A percentile compares a stretch with the other conserved stretches of the same genome.
Conservation (phyloP, 2,113 vertebrate genomes). For the Albula goreensis region DNA sequence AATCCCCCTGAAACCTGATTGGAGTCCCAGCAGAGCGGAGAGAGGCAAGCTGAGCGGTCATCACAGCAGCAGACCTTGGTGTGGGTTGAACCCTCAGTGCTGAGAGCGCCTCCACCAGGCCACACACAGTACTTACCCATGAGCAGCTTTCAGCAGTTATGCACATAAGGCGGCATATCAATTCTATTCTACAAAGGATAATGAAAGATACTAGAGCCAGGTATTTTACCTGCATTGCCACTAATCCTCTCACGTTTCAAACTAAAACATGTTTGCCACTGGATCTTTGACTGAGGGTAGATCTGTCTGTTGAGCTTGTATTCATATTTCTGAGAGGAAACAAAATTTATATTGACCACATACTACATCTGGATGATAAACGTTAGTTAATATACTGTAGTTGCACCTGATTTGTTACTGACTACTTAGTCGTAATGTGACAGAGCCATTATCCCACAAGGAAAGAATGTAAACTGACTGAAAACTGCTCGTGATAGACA, state of each 20-base stretch:
- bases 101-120: background rate
- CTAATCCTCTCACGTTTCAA: background rate
- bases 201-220: background rate
- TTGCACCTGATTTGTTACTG: background rate
- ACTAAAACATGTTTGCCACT: background rate
- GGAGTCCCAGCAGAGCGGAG: background rate
- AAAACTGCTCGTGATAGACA: no score
- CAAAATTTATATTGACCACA: background rate
- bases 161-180: background rate
- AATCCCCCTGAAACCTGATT: background rate
- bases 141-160: background rate
- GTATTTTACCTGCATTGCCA: background rate
- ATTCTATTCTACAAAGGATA: background rate
- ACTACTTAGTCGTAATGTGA: no score
- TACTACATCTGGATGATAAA: background rate
- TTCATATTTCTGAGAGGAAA: background rate
- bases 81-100: background rate
- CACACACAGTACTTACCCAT: conserved; percentile 5
- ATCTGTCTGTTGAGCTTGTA: background rate
- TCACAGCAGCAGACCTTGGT: background rate
- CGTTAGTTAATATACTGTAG: background rate
- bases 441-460: no score
- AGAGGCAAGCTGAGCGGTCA: conserved; percentile 1
- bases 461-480: no score
- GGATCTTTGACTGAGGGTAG: background rate